Conservation (phyloP, 2,888 invertebrate species). For the Macaria liturata region DNA sequence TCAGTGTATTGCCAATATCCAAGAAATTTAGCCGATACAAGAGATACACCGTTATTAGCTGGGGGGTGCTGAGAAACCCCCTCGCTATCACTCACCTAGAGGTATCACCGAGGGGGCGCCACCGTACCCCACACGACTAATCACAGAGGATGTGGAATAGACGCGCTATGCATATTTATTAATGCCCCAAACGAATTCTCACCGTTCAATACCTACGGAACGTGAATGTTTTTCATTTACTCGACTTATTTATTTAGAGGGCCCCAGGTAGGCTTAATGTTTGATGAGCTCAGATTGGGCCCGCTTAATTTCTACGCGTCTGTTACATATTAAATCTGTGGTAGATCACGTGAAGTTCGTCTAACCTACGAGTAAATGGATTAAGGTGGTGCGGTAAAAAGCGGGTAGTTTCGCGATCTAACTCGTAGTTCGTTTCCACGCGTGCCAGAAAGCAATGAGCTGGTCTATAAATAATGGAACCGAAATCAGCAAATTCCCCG, state of each 20-base stretch:
- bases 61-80: conserved; percentile 69
- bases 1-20: conserved; percentile 80
- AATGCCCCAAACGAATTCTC: conserved; percentile 74
- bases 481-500: conserved; percentile 54
- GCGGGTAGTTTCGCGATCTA: conserved; percentile 30
- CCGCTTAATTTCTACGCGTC: conserved; percentile 69
- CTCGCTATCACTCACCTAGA: conserved; percentile 81
- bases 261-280: conserved; percentile 74
- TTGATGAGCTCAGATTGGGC: conserved; percentile 76
- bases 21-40: conserved; percentile 77
- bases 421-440: too few relatives aligned
- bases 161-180: conserved; percentile 83
- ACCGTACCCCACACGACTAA: conserved; percentile 69
- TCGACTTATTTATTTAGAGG: conserved; percentile 75
- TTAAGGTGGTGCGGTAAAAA: conserved; percentile 51
- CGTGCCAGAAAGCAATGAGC: too few relatives aligned
- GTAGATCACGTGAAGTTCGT: conserved; percentile 59
- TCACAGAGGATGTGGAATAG: conserved; percentile 80
- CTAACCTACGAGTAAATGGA: conserved; percentile 54
- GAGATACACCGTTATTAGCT: conserved; percentile 79
- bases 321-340: conserved; percentile 49
- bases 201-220: conserved; percentile 63
- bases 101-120: conserved; percentile 64
- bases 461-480: conserved; percentile 54
- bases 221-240: conserved; percentile 79